phyloP scores from a whole-genome alignment of 2,888 invertebrate genomes.

The Mythimna impura region DNA sequence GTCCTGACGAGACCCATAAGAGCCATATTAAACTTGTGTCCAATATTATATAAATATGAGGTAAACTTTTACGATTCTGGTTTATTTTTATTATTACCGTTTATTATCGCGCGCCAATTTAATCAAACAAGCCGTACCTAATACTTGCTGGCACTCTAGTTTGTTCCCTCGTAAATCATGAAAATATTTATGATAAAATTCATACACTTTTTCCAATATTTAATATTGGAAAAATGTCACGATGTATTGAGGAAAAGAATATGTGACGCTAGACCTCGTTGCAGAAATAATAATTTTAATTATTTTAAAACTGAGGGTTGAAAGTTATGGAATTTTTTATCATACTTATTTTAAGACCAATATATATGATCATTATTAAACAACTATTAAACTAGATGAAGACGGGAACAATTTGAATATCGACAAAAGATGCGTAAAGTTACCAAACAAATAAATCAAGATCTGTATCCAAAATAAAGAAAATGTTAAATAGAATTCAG shows the following conservation, averaged over 20 bases:
- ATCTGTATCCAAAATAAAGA: slow-evolving; percentile 25
- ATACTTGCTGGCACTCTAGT: slow-evolving; percentile 39
- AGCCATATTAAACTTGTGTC: background rate
- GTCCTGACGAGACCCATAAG: background rate
- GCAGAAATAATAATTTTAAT: background rate
- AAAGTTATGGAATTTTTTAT: background rate
- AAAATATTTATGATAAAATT: slow-evolving; percentile 30
- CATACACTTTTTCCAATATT: too few species aligned
- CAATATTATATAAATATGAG: background rate
- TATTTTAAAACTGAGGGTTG: background rate
- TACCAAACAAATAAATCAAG: slow-evolving; percentile 29
- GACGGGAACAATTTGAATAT: background rate
- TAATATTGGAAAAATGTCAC: slow-evolving; percentile 16
- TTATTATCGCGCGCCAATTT: slow-evolving; percentile 29
- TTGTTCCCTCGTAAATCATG: slow-evolving; percentile 52
- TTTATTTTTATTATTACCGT: slow-evolving; percentile 12
- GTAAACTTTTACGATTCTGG: slow-evolving; percentile 8
- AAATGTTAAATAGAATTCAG: slow-evolving; percentile 20
- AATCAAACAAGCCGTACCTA: slow-evolving; percentile 48
- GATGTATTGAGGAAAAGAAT: slow-evolving; percentile 5
- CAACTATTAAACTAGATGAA: background rate
- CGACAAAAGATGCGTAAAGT: background rate
- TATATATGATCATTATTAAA: background rate
- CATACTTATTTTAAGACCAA: background rate
- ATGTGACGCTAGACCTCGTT: background rate